A percentile compares a stretch with the other conserved stretches of the same genome.
These are phyloP conservation scores for Chironomus tentans DNA, from an alignment of 2,888 invertebrate genomes.

Conservation along the genomic window DNA sequence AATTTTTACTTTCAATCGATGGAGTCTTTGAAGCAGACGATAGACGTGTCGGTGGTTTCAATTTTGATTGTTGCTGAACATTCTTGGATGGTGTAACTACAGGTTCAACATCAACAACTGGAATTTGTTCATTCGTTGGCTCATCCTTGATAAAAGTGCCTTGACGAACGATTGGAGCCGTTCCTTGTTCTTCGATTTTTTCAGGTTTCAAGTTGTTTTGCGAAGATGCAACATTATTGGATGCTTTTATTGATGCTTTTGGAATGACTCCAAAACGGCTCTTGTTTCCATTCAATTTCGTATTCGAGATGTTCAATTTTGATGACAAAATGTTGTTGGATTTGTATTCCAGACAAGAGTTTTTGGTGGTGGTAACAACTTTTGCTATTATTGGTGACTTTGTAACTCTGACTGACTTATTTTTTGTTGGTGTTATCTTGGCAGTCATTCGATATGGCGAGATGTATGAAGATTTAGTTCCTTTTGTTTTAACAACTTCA, in stretches of 20 bases:
- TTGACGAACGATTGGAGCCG: constrained; percentile 60
- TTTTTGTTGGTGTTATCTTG: constrained; percentile 32
- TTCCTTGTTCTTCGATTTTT: constrained; percentile 3
- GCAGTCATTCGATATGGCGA: constrained; percentile 47
- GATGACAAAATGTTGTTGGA: constrained; percentile 26
- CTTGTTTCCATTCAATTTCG: constrained; percentile 7
- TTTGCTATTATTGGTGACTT: constrained; percentile 24
- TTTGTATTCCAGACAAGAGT: constrained; percentile 27
- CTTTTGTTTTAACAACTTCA: constrained; percentile 7
- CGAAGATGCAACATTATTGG: not conserved
- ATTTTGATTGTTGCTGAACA: constrained; percentile 31
- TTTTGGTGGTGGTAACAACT: constrained; percentile 31
- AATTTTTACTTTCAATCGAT: constrained; percentile 32
- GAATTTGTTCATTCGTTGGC: constrained; percentile 39
- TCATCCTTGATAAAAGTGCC: constrained; percentile 90
- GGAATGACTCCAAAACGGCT: constrained; percentile 28
- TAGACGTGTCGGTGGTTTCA: constrained; percentile 42
- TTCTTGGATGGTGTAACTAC: constrained; percentile 13
- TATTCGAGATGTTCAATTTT: constrained; percentile 22
- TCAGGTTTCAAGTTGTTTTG: not conserved
- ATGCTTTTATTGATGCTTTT: constrained; percentile 16
- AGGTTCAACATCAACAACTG: constrained; percentile 35
- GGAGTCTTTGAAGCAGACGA: constrained; percentile 32
- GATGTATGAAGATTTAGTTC: constrained; percentile 51
- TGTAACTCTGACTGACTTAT: constrained; percentile 32